Base-by-base conservation (phyloP, 2,888 invertebrate genomes). In the Agonum fuliginosum region DNA sequence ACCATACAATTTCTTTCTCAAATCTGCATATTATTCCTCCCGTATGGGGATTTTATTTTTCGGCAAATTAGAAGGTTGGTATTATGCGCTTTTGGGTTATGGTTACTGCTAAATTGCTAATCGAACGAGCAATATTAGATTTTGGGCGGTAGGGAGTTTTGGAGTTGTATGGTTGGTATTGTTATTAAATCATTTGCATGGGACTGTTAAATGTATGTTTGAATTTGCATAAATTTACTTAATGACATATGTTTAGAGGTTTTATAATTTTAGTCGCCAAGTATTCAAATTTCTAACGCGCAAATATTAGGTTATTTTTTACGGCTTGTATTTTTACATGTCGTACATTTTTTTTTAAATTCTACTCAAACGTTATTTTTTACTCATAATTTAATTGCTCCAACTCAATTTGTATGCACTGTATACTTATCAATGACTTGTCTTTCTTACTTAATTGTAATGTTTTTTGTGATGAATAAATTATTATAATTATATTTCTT, bases 41-140 rank as follows among this genome's bases (percentile, higher is more conserved):
- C 46, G 37, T 34, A 17, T 17, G 30, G 30, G 58, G 58, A 62
- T 62, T 62, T 62, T n/a, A 62, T 62, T 62, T 58, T 62, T 62
- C 58, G 58, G 58, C 58, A 58, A 58, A 58, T 58, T 58, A 58
- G 58, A 58, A 58, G 30, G 30, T 58, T 58, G 58, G 30, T 30
- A 62, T 17, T 54, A 54, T 62, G 58, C 58, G 58, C 58, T 62
- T 62, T 62, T 27, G 8, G 14, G 22, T 54, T 54, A n/a, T 37
- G 37, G 37, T 37, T 37, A 37, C 37, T 37, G 37, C 10, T n/a
- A 37, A 37, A 37, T 19, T 46, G 46, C 46, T 46, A 46, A 46
- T 46, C 46, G 46, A 46, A 46, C 54, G 58, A 30, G 58, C 58
- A 62, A 30, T 62, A 62, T 62, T 62, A 62, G 58, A 62, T 17